phyloP scores from a whole-genome alignment of 2,113 vertebrate genomes.

The Orthonyx spaldingii region DNA sequence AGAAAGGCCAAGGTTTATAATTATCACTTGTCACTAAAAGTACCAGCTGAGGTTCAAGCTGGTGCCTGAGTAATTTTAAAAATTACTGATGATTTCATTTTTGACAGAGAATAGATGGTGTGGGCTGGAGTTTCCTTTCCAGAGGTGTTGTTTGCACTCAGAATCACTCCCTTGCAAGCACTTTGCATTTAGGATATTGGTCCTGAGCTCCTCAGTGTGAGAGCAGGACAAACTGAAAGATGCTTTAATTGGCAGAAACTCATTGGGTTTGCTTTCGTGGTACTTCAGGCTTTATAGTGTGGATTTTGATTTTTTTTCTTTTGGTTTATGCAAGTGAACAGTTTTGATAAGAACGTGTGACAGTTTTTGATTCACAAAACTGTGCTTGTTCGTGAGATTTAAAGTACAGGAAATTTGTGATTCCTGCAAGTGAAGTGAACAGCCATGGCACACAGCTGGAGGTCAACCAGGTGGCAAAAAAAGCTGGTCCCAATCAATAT shows the following conservation, averaged over 20 bases:
- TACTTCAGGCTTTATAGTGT: neutral
- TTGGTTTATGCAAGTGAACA: neutral
- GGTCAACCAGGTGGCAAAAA: neutral
- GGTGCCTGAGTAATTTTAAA: neutral
- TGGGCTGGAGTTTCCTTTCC: neutral
- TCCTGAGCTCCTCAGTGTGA: neutral
- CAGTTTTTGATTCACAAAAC: neutral
- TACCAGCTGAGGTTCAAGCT: neutral
- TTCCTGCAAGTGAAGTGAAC: fast-evolving
- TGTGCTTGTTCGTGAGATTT: neutral
- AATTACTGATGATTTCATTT: neutral
- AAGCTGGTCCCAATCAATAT: neutral
- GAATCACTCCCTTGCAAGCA: neutral
- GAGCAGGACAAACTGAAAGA: neutral
- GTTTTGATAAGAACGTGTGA: neutral
- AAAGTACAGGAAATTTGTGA: neutral
- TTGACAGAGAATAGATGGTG: neutral
- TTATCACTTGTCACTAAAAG: neutral
- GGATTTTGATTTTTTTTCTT: neutral
- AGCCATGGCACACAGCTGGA: neutral
- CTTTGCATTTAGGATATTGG: neutral
- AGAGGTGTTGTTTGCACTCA: neutral
- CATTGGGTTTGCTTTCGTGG: neutral
- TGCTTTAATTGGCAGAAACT: neutral
- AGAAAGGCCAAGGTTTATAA: neutral